Conservation (phyloP, 2,888 invertebrate genomes). For the Ecliptopera silaceata region DNA sequence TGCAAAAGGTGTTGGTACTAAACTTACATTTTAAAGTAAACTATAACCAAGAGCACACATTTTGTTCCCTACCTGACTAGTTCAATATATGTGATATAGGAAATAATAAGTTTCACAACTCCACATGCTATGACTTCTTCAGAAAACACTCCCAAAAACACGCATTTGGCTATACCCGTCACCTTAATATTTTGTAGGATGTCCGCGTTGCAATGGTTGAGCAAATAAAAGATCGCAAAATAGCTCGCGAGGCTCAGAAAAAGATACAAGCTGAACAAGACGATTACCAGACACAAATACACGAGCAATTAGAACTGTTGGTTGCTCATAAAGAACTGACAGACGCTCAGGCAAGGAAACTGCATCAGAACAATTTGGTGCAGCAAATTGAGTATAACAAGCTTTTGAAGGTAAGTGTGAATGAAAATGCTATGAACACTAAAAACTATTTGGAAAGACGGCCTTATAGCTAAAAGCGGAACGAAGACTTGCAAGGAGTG, state of each 20-base stretch:
- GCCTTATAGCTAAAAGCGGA: no score
- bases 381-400: slow-evolving; percentile 68
- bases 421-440: not conserved
- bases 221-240: slow-evolving; percentile 60
- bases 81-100: no score
- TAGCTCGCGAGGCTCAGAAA: slow-evolving; percentile 44
- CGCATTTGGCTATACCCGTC: no score
- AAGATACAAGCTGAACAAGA: slow-evolving; percentile 49
- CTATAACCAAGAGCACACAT: no score
- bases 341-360: slow-evolving; percentile 52
- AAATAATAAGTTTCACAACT: no score
- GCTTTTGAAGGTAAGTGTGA: slow-evolving; percentile 58
- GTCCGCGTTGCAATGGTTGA: slow-evolving; percentile 60
- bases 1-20: no score
- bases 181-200: slow-evolving; percentile 47
- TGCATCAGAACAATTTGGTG: slow-evolving; percentile 53
- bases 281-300: slow-evolving; percentile 56
- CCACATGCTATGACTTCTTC: no score
- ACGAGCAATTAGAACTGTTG: slow-evolving; percentile 51
- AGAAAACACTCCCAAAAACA: no score
- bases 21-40: no score
- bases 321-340: slow-evolving; percentile 48
- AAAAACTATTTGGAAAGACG: no score
- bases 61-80: no score
- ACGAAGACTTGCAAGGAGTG: no score